Percentiles rank a stretch among this genome's conserved stretches.
phyloP scores from a whole-genome alignment of 2,888 invertebrate genomes.

The Apamea monoglypha region DNA sequence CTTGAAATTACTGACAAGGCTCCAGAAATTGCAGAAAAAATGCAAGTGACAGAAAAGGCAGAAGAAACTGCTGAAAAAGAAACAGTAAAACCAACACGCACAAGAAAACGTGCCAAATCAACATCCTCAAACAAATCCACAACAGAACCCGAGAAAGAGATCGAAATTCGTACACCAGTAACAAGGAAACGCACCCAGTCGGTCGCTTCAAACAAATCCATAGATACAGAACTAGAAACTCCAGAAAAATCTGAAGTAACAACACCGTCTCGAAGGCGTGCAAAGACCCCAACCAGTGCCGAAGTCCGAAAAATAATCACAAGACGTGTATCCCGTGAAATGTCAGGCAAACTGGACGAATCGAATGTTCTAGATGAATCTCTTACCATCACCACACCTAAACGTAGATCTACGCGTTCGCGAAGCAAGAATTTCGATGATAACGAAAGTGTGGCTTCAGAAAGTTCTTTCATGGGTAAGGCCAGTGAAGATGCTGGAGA shows the following conservation, averaged over 20 bases:
- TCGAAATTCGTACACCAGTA: constrained; percentile 74
- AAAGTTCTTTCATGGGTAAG: constrained; percentile 77
- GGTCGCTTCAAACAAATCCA: constrained; percentile 75
- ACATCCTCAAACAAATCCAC: constrained; percentile 71
- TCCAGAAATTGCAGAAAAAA: constrained; percentile 15
- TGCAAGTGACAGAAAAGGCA: constrained; percentile 32
- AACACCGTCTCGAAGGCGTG: constrained; percentile 71
- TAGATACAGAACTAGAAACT: constrained; percentile 72
- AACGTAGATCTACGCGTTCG: constrained; percentile 73
- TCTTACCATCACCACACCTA: constrained; percentile 75
- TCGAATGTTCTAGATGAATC: constrained; percentile 75
- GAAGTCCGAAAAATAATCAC: constrained; percentile 84
- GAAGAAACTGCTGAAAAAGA: constrained; percentile 43
- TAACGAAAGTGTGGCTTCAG: constrained; percentile 81
- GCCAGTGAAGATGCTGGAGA: constrained; percentile 75
- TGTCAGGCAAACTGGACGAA: constrained; percentile 77
- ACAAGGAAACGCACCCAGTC: constrained; percentile 82
- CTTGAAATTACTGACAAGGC: background rate
- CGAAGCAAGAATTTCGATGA: constrained; percentile 80
- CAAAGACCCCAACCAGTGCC: constrained; percentile 79
- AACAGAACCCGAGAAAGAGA: constrained; percentile 46
- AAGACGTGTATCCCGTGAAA: constrained; percentile 82
- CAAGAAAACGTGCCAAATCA: constrained; percentile 71
- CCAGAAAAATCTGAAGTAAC: constrained; percentile 67
- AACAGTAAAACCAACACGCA: constrained; percentile 50